Percentiles rank a stretch among this genome's conserved stretches.
phyloP scores from a whole-genome alignment of 1,140 invertebrate species.

The Drosophila ironensis region DNA sequence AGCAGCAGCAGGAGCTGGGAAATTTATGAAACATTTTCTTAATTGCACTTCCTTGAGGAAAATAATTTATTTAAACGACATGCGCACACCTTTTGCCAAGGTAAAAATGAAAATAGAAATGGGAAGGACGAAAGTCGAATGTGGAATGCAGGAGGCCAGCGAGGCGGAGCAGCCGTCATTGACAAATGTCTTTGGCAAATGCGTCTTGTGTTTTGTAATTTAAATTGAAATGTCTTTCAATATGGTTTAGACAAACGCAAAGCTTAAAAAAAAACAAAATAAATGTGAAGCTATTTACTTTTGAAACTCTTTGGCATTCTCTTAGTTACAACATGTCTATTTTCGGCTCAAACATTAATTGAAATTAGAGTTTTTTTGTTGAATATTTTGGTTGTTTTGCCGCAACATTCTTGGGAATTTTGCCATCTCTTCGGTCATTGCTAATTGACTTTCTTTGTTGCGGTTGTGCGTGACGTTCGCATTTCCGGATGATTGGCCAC shows the following conservation, averaged over 20 bases:
- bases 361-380: background rate
- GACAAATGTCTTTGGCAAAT: constrained; percentile 24
- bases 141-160: background rate
- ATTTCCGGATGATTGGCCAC: constrained; percentile 49
- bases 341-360: background rate
- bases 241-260: background rate
- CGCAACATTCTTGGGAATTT: constrained; percentile 5
- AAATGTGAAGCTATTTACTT: too few species aligned
- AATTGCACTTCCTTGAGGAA: constrained; percentile 80
- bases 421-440: constrained; percentile 4
- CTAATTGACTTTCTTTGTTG: constrained; percentile 61
- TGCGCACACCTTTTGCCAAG: constrained; percentile 65
- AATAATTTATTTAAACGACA: constrained; percentile 82
- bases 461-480: constrained; percentile 52
- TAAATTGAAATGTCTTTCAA: constrained; percentile 54
- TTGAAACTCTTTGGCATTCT: too few species aligned
- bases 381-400: background rate
- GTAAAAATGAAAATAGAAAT: background rate
- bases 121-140: background rate
- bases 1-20: constrained; percentile 16
- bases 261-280: too few species aligned
- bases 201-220: constrained; percentile 29
- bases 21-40: constrained; percentile 82
- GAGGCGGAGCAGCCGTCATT: constrained; percentile 17
- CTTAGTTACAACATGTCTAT: too few species aligned